Base-by-base conservation (phyloP, 1,140 invertebrate species). In the Scaptodrosophila lebanonensis region DNA sequence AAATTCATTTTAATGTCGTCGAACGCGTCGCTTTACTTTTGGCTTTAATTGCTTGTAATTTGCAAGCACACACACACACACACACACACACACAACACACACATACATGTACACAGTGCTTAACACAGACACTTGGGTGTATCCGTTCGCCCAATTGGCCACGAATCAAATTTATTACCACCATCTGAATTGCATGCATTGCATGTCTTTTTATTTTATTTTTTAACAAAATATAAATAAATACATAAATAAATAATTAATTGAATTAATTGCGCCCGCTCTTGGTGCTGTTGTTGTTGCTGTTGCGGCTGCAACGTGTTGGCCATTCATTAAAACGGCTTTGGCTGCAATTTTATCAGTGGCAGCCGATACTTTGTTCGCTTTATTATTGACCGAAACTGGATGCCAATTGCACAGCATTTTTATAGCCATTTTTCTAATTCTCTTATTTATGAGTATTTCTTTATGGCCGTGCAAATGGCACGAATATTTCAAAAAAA, bases 221-320 rank as follows among this genome's bases (percentile, higher is more conserved):
- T 51, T 20, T 39, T 16, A 22, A 47, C 47, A 69, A 32, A 51
- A 39, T 33, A 29, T 35, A 58, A 53, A 66, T n/a, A 51, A 48
- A 52, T 50, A 18, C 7, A 29, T 1, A 18, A 52, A 62, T 62
- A 56, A 62, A 56, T 62, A 62, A 72, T 79, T 67, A 79, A 64
- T 77, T 60, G 49, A 68, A 79, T 77, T 77, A 71, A 66, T 65
- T 57, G 36, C 22, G 6, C 15, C 59, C 25, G 25, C 49, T 36
- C 22, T 30, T 16, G 25, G 16, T 25, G 35, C 13, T 16, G n/a
- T 12, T 25, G 27, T n/a, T 25, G 33, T 20, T 27, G 29, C 30
- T 36, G 25, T 20, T 30, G n/a, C n/a, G n/a, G n/a, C n/a, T n/a
- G 3, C 22, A 25, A 25, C 22, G 22, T 39, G 45, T 61, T 36